These are phyloP conservation scores for Drosophila flavopinicola DNA, from an alignment of 2,888 invertebrate species.

Conservation along the genomic window DNA sequence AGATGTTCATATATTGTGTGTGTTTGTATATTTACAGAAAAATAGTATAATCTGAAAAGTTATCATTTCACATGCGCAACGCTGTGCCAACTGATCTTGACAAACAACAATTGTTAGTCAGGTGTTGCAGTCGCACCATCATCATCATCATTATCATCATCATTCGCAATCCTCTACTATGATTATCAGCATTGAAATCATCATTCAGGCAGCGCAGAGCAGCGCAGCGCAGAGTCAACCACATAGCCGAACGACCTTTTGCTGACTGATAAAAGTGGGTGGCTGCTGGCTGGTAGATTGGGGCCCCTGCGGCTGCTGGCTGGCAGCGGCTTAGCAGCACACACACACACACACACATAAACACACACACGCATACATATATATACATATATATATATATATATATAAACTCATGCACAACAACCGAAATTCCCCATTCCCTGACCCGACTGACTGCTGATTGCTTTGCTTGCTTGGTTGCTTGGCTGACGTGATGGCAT, in stretches of 20 bases:
- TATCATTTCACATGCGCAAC: slow-evolving; percentile 9
- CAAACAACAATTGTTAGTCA: slow-evolving; percentile 49
- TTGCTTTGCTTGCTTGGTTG: slow-evolving; percentile 74
- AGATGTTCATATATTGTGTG: background rate
- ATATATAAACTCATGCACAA: slow-evolving; percentile 43
- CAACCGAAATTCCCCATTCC: slow-evolving; percentile 65
- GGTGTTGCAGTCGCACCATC: slow-evolving; percentile 47
- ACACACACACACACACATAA: slow-evolving; percentile 32
- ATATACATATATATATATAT: slow-evolving; percentile 17
- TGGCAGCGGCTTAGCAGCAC: slow-evolving; percentile 67
- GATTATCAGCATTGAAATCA: slow-evolving; percentile 19
- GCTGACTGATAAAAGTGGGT: slow-evolving; percentile 79
- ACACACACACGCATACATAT: slow-evolving; percentile 12
- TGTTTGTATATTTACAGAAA: background rate
- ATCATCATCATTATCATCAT: slow-evolving; percentile 20
- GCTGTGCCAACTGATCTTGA: slow-evolving; percentile 41
- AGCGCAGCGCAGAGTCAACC: slow-evolving; percentile 41
- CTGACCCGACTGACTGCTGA: slow-evolving; percentile 77
- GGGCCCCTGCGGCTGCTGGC: slow-evolving; percentile 55
- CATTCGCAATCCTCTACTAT: slow-evolving; percentile 6
- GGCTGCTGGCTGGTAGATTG: slow-evolving; percentile 48
- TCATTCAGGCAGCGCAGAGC: slow-evolving; percentile 4
- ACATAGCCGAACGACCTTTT: slow-evolving; percentile 75
- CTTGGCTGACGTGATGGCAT: slow-evolving; percentile 76
- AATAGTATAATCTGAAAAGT: slow-evolving; percentile 4